Percentiles rank a stretch among this genome's conserved stretches.
These are phyloP conservation scores for Triops cancriformis DNA, from an alignment of 1,140 invertebrate genomes.

Conservation along the genomic window DNA sequence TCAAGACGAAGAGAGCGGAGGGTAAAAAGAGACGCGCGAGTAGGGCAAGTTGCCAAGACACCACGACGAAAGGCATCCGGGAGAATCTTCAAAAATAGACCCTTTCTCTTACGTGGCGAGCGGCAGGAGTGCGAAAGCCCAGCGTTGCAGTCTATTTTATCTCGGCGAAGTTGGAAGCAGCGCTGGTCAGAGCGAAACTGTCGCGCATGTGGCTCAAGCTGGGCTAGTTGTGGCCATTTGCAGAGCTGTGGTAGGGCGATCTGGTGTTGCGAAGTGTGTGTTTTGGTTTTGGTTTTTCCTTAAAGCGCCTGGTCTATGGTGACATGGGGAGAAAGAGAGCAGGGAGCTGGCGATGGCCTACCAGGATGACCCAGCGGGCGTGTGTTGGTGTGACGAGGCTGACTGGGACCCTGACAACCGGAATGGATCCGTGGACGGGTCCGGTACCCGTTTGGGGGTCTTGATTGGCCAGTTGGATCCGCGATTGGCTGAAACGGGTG, in stretches of 20 bases:
- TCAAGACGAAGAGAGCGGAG: neutral
- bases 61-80: neutral
- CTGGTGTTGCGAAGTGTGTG: neutral
- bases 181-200: neutral
- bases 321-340: neutral
- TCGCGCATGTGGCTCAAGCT: too few species aligned
- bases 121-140: neutral
- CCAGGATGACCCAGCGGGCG: neutral
- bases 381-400: conserved; percentile 4
- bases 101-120: neutral
- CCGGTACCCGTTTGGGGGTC: neutral
- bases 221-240: too few species aligned
- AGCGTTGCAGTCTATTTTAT: neutral
- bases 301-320: neutral
- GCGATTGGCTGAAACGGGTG: neutral
- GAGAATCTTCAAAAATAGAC: conserved; percentile 4
- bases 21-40: neutral
- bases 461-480: neutral
- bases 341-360: neutral
- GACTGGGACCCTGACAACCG: neutral
- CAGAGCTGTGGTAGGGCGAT: too few species aligned
- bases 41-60: neutral
- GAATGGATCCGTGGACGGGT: neutral
- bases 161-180: neutral
- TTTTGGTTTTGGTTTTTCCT: neutral